These are phyloP conservation scores for Malacoctenus gilli DNA, from an alignment of 2,797 vertebrate genomes.

Conservation along the genomic window DNA sequence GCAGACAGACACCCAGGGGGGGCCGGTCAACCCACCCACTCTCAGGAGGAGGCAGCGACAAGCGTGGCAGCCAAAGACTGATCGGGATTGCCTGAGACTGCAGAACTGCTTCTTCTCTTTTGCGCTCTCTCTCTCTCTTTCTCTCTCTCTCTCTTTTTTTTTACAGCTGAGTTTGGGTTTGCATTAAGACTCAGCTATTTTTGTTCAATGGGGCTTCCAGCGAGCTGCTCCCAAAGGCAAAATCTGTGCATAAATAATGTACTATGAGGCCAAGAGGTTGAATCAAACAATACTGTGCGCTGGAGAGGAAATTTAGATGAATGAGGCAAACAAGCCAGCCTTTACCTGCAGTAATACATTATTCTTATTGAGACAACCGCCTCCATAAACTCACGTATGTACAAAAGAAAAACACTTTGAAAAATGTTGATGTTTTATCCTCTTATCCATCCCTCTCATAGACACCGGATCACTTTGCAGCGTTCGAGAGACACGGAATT, in stretches of 20 bases:
- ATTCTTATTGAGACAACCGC: slow-evolving; percentile 49
- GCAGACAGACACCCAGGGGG: slow-evolving; percentile 74
- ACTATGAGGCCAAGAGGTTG: slow-evolving; percentile 36
- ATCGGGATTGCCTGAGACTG: slow-evolving; percentile 47
- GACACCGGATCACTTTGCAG: slow-evolving; percentile 75
- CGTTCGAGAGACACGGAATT: slow-evolving; percentile 70
- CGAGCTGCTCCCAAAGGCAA: slow-evolving; percentile 45
- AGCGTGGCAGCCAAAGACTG: slow-evolving; percentile 59
- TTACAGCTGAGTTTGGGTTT: slow-evolving; percentile 58
- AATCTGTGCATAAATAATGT: slow-evolving; percentile 57
- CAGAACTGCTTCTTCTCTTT: slow-evolving; percentile 38
- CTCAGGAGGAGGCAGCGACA: slow-evolving; percentile 69
- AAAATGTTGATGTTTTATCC: slow-evolving; percentile 53
- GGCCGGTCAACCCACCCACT: slow-evolving; percentile 61
- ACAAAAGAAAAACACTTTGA: slow-evolving; percentile 30
- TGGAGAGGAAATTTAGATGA: slow-evolving; percentile 49
- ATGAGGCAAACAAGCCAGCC: slow-evolving; percentile 52
- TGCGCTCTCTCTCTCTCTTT: too few species aligned
- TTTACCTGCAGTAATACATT: slow-evolving; percentile 65
- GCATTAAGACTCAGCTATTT: slow-evolving; percentile 52
- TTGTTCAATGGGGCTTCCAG: slow-evolving; percentile 52
- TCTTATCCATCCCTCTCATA: slow-evolving; percentile 67
- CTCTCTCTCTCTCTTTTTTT: slow-evolving; percentile 9
- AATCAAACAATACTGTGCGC: slow-evolving; percentile 45
- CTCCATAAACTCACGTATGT: slow-evolving; percentile 36